These are phyloP conservation scores for Pygoscelis antarcticus DNA, from an alignment of 2,113 vertebrate genomes.

Conservation along the genomic window DNA sequence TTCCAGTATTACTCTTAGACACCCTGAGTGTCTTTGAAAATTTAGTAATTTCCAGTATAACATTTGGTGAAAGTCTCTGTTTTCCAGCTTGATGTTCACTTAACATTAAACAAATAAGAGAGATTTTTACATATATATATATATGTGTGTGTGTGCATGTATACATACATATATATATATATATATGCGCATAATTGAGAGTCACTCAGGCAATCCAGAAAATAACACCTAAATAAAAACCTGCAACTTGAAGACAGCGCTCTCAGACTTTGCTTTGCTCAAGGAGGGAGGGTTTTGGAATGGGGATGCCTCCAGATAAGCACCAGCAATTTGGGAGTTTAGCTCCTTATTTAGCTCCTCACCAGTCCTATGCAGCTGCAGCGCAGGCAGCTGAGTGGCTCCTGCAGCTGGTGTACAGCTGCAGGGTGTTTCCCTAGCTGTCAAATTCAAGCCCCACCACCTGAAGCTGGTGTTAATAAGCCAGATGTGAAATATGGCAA, in stretches of 20 bases:
- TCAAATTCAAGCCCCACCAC: background rate
- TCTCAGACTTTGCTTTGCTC: background rate
- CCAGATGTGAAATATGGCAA: background rate
- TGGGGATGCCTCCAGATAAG: fast-evolving
- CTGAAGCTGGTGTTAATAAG: background rate
- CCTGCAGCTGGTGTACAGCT: background rate
- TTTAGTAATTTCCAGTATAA: background rate
- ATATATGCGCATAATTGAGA: background rate
- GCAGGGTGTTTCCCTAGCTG: background rate
- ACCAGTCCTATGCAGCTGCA: background rate
- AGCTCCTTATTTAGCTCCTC: background rate
- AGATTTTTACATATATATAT: background rate
- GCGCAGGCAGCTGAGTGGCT: background rate
- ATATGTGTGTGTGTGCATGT: fast-evolving
- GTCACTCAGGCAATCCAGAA: background rate
- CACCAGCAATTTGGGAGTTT: background rate
- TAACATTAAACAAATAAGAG: background rate
- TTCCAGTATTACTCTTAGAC: background rate
- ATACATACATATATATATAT: background rate
- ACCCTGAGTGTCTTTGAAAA: background rate
- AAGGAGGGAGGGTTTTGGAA: background rate
- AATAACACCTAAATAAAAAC: background rate
- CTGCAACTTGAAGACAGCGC: background rate
- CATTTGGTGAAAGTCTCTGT: background rate
- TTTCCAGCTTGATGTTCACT: background rate